Evolutionary conservation across 2,888 invertebrate genomes (phyloP), one percentile per base, ranked within the genome.

Genomic region (Xestia ashworthii): DNA sequence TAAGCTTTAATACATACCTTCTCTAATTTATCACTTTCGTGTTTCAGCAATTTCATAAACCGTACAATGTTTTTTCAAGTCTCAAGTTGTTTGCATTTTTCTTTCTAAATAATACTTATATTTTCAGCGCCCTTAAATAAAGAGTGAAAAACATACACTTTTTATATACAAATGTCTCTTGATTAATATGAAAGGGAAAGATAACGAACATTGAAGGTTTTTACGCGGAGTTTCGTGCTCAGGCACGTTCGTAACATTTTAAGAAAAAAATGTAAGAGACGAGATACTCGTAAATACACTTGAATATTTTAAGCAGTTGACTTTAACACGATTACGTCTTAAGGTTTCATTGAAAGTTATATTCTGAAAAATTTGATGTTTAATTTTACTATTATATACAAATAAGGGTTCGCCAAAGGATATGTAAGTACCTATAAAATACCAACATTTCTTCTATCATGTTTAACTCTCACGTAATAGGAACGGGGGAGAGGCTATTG

Each of bases 111-210:
- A 32, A 60, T 74, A 53, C 70, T 75, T 71, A 58, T 64, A 53
- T 67, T 72, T 81, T 25, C 14, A 3, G 14, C 64, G 65, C 44
- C 50, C 46, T 62, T n/a, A 46, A 62, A 48, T 9, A 58, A 46
- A 12, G 64, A 53, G 71, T 58, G 50, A 77, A 74, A 74, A 77
- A 62, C 32, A 68, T 41, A 58, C 67, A 76, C 12, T 64, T 78
- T 76, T 65, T 81, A 75, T 76, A 64, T 53, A 67, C 78, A 77
- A 79, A 84, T 69, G 81, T 67, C 70, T 16, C 69, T 53, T 75
- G 85, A 87, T 82, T 87, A 80, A 78, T 78, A 83, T 80, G 70
- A 83, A 77, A 87, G n/a, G 41, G 58, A 46, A 48, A 71, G 74
- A 76, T 83, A 83, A 81, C 70, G 73, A 80, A 70, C 72, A 50